Evolutionary conservation across 2,113 vertebrate species (phyloP).

Genomic region (Carettochelys insculpta): DNA sequence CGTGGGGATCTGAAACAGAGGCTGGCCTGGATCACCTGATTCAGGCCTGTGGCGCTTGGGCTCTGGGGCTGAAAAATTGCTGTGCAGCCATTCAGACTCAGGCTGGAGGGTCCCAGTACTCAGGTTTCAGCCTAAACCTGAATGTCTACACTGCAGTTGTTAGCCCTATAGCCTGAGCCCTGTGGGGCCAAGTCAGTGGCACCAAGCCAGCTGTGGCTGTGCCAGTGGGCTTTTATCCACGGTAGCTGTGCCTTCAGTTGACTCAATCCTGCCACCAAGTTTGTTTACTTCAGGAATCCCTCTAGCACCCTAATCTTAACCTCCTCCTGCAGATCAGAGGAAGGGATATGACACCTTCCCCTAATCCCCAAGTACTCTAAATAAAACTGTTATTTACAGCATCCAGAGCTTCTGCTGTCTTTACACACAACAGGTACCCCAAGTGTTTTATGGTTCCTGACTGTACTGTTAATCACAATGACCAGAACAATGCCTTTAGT

Average conservation of each 20-base stretch:
- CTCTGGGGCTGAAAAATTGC: neutral
- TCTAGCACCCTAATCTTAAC: neutral
- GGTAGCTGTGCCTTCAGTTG: neutral
- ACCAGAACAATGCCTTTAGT: neutral
- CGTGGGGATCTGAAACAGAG: neutral
- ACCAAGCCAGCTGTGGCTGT: neutral
- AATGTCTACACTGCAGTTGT: neutral
- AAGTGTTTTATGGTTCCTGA: neutral
- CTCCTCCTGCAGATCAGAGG: neutral
- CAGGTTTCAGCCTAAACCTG: neutral
- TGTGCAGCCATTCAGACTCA: neutral
- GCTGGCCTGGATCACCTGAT: neutral
- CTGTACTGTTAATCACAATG: neutral
- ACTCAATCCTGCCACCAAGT: neutral
- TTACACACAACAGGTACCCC: neutral
- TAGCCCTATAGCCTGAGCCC: neutral
- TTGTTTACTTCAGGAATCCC: accelerated
- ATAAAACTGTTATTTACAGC: neutral
- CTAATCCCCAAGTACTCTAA: neutral
- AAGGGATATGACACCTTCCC: neutral
- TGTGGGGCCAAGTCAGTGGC: neutral
- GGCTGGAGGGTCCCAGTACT: neutral
- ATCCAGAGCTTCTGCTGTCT: neutral
- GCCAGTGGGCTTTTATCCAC: neutral
- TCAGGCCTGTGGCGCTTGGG: neutral